These are phyloP conservation scores for Teinopalpus imperialis DNA, from an alignment of 2,888 invertebrate species.

Conservation along the genomic window DNA sequence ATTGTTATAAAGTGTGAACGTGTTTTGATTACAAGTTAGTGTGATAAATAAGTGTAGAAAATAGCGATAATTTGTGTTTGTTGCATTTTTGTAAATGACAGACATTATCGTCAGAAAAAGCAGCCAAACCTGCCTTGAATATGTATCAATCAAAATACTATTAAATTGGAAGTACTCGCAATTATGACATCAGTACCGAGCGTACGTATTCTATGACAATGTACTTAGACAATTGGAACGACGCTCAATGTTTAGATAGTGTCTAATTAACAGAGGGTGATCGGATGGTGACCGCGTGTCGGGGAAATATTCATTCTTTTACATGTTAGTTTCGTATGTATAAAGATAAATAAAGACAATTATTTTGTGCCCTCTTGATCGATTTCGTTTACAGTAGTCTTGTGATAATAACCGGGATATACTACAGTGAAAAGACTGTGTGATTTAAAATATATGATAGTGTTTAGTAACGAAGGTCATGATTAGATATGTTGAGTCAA, in stretches of 20 bases:
- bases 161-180: constrained; percentile 45
- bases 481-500: no score
- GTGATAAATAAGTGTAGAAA: no score
- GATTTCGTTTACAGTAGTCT: no score
- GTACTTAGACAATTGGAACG: constrained; percentile 47
- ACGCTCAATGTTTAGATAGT: constrained; percentile 57
- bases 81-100: no score
- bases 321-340: neutral
- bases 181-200: constrained; percentile 52
- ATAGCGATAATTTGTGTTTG: no score
- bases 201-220: constrained; percentile 47
- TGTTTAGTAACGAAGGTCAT: no score
- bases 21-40: no score
- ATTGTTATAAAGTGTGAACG: constrained; percentile 37
- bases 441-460: no score
- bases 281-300: constrained; percentile 6
- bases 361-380: no score
- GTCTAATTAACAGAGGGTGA: constrained; percentile 45
- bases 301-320: neutral
- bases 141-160: constrained; percentile 37
- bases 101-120: constrained; percentile 4
- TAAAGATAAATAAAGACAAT: no score
- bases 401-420: no score
- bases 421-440: no score
- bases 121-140: constrained; percentile 4